These are phyloP conservation scores for Larimichthys crocea DNA, from an alignment of 2,113 vertebrate genomes.

Conservation along the genomic window DNA sequence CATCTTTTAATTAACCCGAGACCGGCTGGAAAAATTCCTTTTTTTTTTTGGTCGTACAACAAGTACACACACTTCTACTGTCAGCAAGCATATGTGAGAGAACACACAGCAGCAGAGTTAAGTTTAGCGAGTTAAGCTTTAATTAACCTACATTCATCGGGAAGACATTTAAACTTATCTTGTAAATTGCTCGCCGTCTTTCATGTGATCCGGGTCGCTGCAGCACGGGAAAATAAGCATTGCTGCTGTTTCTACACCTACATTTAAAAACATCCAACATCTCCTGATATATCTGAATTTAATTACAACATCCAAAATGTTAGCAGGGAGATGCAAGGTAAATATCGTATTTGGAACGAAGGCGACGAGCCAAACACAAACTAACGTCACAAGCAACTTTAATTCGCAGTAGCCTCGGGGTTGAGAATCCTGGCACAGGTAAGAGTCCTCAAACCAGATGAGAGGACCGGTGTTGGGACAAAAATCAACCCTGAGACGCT, in stretches of 20 bases:
- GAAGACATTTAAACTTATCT: constrained; percentile 5
- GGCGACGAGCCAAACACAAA: not conserved
- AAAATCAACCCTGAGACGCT: constrained; percentile 3
- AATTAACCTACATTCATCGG: constrained; percentile 37
- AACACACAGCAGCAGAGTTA: constrained; percentile 17
- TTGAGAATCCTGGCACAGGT: constrained; percentile 20
- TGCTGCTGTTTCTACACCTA: not conserved
- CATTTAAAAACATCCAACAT: not conserved
- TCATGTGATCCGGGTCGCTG: not conserved
- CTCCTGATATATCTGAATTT: not conserved
- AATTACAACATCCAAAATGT: not conserved
- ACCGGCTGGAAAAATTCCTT: constrained; percentile 36
- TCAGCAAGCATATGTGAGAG: constrained; percentile 21
- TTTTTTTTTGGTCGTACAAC: not conserved
- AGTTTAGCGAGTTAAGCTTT: constrained; percentile 9
- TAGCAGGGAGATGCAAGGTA: too few species aligned
- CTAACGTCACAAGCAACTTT: not conserved
- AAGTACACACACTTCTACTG: constrained; percentile 21
- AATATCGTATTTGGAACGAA: not conserved
- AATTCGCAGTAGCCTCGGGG: constrained; percentile 34
- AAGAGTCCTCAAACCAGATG: constrained; percentile 16
- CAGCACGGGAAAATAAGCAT: not conserved
- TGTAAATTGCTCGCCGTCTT: not conserved
- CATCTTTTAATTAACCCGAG: constrained; percentile 76
- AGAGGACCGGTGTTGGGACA: not conserved